These are phyloP conservation scores for Trogon surrucura DNA, from an alignment of 2,113 vertebrate species.

Conservation along the genomic window DNA sequence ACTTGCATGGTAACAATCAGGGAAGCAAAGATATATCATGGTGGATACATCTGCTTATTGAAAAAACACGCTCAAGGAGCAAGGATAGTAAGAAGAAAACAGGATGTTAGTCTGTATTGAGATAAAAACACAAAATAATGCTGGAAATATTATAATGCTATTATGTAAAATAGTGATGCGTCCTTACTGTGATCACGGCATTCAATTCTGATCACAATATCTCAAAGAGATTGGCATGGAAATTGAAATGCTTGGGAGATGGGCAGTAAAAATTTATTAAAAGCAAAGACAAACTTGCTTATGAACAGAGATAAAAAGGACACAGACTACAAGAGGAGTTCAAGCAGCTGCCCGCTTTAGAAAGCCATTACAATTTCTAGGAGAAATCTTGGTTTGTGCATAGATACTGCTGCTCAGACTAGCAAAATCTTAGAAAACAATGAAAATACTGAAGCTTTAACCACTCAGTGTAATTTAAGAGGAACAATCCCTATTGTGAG, in stretches of 20 bases:
- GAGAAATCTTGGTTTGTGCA: background rate
- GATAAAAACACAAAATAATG: background rate
- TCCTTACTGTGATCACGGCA: background rate
- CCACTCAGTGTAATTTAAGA: background rate
- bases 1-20: background rate
- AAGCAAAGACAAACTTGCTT: background rate
- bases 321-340: background rate
- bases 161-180: background rate
- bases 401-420: background rate
- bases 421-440: background rate
- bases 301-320: background rate
- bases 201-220: constrained; percentile 7
- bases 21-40: background rate
- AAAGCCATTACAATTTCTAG: background rate
- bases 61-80: background rate
- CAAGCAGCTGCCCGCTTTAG: background rate
- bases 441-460: background rate
- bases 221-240: background rate
- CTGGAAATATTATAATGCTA: background rate
- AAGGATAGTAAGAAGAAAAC: background rate
- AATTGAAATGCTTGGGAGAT: background rate
- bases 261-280: constrained; percentile 3
- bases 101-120: background rate
- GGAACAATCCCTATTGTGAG: background rate
- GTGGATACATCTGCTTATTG: background rate